A percentile compares a stretch with the other conserved stretches of the same genome.
phyloP scores from a whole-genome alignment of 2,113 vertebrate species.

The Erinaceus europaeus region DNA sequence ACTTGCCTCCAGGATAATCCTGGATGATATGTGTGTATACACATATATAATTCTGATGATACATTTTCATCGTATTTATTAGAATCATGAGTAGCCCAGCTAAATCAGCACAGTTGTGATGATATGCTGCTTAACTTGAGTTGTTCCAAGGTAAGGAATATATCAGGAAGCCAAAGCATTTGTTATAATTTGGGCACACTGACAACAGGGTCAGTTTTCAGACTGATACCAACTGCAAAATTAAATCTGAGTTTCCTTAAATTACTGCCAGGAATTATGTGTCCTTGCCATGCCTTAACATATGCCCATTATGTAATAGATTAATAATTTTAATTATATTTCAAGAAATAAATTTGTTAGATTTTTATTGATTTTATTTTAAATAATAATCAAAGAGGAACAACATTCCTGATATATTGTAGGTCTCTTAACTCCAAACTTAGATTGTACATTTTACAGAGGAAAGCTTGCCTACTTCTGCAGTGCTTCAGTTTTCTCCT shows the following conservation, averaged over 20 bases:
- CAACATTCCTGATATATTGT: slow-evolving; percentile 3
- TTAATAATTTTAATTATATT: too few species aligned
- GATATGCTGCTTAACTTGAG: background rate
- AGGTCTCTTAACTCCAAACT: background rate
- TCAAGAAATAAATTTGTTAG: too few species aligned
- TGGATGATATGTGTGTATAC: too few species aligned
- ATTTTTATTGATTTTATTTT: too few species aligned
- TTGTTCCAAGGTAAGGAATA: background rate
- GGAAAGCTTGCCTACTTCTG: background rate
- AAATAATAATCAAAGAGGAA: background rate
- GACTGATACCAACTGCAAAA: background rate
- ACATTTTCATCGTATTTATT: background rate
- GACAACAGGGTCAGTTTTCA: background rate
- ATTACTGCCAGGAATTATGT: background rate
- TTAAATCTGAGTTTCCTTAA: background rate
- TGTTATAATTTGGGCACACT: background rate
- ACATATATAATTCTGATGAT: background rate
- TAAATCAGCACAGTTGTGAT: background rate
- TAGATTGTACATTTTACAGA: background rate
- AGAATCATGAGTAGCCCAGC: background rate
- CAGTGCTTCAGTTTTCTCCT: slow-evolving; percentile 15
- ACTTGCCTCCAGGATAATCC: too few species aligned
- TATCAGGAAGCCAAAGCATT: background rate
- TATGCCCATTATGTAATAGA: too few species aligned
- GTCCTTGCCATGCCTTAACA: background rate